These are phyloP conservation scores for Palythoa heliodiscus DNA, from an alignment of 92 coral and sea anemone genomes.

Conservation along the genomic window DNA sequence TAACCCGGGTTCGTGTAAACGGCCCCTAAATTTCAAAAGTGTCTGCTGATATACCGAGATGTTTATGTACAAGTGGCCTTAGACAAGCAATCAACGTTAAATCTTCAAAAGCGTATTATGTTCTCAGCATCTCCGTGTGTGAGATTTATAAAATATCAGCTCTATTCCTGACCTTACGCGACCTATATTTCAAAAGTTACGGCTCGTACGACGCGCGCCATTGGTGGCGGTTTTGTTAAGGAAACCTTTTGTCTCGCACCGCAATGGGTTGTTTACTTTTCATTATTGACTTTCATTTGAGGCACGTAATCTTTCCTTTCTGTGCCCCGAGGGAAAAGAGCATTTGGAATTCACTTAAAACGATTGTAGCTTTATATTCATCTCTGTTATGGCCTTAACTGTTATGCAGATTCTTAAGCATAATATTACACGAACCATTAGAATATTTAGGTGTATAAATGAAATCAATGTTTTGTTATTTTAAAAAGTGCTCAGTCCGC, in stretches of 20 bases:
- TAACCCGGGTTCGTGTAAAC: no score
- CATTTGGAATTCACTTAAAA: constrained; percentile 18
- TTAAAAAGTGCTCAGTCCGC: background rate
- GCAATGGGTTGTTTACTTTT: constrained; percentile 34
- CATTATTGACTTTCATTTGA: constrained; percentile 15
- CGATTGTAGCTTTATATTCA: background rate
- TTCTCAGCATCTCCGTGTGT: background rate
- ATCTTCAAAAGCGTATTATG: background rate
- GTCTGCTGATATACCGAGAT: no score
- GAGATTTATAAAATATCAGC: background rate
- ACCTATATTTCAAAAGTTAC: background rate
- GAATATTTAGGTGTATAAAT: background rate
- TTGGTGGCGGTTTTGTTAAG: constrained; percentile 34
- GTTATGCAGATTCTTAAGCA: background rate
- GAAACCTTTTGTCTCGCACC: background rate
- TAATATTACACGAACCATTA: background rate
- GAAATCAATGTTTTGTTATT: no score
- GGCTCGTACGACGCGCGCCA: background rate
- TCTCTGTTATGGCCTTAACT: background rate
- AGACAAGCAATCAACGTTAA: background rate
- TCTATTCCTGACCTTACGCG: background rate
- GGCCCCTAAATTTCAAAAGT: no score
- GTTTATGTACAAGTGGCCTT: no score
- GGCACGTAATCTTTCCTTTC: background rate
- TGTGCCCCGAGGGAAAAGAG: constrained; percentile 23